phyloP scores from a whole-genome alignment of 2,797 vertebrate genomes.

The Gallinago stenura region DNA sequence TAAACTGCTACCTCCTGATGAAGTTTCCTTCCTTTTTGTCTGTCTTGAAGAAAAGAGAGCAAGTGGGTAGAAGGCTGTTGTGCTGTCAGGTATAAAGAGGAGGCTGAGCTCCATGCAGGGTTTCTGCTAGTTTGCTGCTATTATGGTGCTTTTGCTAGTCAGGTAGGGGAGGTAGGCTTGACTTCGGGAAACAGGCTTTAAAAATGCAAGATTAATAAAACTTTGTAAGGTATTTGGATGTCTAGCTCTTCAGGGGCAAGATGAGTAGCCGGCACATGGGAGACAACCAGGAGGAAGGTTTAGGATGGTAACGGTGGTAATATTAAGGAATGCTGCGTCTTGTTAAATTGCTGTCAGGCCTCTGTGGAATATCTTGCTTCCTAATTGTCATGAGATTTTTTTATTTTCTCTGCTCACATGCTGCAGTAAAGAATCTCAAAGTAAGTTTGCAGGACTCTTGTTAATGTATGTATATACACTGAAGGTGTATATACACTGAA shows the following conservation, averaged over 20 bases:
- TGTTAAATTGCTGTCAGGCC: not conserved
- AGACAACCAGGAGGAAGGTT: not conserved
- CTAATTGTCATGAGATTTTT: not conserved
- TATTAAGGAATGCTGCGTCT: not conserved
- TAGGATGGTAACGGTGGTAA: not conserved
- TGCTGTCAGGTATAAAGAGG: slow-evolving; percentile 15
- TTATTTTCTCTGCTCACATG: not conserved
- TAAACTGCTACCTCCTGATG: not conserved
- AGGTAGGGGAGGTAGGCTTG: not conserved
- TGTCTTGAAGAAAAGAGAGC: slow-evolving; percentile 33
- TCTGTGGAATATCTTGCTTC: not conserved
- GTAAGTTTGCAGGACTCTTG: not conserved
- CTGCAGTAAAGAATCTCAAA: not conserved
- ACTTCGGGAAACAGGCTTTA: not conserved
- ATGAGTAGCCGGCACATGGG: not conserved
- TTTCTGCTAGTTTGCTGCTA: slow-evolving; percentile 34
- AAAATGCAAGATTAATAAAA: not conserved
- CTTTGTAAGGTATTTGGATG: not conserved
- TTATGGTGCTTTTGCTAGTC: slow-evolving; percentile 20
- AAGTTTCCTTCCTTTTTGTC: slow-evolving; percentile 44
- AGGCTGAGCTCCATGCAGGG: not conserved
- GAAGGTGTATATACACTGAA: not conserved
- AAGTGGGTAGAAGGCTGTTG: slow-evolving; percentile 18
- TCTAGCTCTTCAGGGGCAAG: not conserved
- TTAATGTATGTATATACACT: not conserved